Evolutionary conservation across 2,888 invertebrate species (phyloP).

Genomic region (Labia minor): DNA sequence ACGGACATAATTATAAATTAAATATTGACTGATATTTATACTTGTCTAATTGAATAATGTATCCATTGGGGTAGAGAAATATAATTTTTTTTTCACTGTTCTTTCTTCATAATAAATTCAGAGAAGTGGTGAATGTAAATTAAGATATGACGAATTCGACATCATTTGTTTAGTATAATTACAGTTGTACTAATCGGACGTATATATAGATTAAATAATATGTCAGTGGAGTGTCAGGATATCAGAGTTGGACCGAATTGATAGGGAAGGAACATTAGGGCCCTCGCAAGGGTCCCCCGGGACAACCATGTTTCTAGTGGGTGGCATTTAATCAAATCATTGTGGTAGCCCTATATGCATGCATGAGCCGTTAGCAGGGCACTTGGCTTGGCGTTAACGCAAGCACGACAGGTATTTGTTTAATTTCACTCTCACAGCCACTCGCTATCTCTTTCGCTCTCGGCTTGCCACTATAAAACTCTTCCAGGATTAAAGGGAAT

Average conservation of each 20-base stretch:
- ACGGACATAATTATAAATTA: too few relatives aligned
- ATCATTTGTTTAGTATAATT: neutral
- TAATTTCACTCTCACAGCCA: slow-evolving; percentile 3
- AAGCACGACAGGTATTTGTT: slow-evolving; percentile 13
- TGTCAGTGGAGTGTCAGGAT: neutral
- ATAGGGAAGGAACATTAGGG: slow-evolving; percentile 7
- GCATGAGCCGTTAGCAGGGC: neutral
- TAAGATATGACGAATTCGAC: neutral
- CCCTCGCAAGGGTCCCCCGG: neutral
- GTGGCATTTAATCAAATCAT: slow-evolving; percentile 13
- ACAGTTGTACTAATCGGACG: neutral
- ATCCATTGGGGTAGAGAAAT: too few relatives aligned
- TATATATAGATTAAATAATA: slow-evolving; percentile 7
- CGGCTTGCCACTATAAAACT: too few relatives aligned
- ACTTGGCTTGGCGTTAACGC: slow-evolving; percentile 2
- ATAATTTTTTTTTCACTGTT: too few relatives aligned
- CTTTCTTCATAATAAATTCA: too few relatives aligned
- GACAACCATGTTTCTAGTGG: neutral
- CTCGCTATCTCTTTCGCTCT: too few relatives aligned
- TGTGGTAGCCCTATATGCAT: neutral
- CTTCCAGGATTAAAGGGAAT: too few relatives aligned
- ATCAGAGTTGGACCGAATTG: neutral
- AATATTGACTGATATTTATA: too few relatives aligned
- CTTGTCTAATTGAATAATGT: too few relatives aligned
- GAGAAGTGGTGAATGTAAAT: neutral